phyloP scores from a whole-genome alignment of 2,113 vertebrate species.

The Psittacus erithacus region DNA sequence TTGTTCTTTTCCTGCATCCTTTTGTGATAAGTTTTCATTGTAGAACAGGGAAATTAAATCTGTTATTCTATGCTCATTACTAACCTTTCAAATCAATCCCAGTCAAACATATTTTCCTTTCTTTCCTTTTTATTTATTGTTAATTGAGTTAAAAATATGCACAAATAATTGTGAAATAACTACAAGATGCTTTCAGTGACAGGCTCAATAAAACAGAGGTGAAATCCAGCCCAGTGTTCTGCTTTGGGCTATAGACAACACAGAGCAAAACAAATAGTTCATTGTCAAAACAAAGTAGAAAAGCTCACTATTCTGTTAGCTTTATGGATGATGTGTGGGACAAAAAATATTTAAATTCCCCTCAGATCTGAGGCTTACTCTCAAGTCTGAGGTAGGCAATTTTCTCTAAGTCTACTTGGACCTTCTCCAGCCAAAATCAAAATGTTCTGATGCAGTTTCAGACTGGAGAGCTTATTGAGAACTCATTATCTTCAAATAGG shows the following conservation, averaged over 20 bases:
- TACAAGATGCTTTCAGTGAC: neutral
- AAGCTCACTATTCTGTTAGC: slow-evolving; percentile 19
- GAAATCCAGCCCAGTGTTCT: slow-evolving; percentile 43
- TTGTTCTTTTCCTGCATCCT: slow-evolving; percentile 49
- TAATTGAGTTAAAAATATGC: slow-evolving; percentile 55
- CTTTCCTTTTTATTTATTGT: neutral
- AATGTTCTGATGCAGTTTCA: slow-evolving; percentile 69
- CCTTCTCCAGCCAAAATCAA: slow-evolving; percentile 61
- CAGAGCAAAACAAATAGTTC: slow-evolving; percentile 29
- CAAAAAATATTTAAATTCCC: slow-evolving; percentile 39
- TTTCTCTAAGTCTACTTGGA: slow-evolving; percentile 56
- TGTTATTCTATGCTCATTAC: slow-evolving; percentile 53
- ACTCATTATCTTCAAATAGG: slow-evolving; percentile 85
- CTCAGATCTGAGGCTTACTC: slow-evolving; percentile 22
- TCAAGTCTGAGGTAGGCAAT: slow-evolving; percentile 24
- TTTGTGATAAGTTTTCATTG: slow-evolving; percentile 57
- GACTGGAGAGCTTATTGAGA: slow-evolving; percentile 76
- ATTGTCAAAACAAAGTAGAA: slow-evolving; percentile 3
- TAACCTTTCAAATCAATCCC: slow-evolving; percentile 42
- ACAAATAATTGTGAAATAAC: slow-evolving; percentile 14
- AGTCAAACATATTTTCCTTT: neutral
- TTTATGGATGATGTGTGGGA: neutral
- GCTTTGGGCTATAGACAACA: slow-evolving; percentile 55
- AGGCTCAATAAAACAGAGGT: slow-evolving; percentile 17
- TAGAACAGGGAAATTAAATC: slow-evolving; percentile 64